Evolutionary conservation across 2,113 vertebrate species (phyloP), one percentile per base, ranked within the genome.

Genomic region (Zosterops borbonicus): DNA sequence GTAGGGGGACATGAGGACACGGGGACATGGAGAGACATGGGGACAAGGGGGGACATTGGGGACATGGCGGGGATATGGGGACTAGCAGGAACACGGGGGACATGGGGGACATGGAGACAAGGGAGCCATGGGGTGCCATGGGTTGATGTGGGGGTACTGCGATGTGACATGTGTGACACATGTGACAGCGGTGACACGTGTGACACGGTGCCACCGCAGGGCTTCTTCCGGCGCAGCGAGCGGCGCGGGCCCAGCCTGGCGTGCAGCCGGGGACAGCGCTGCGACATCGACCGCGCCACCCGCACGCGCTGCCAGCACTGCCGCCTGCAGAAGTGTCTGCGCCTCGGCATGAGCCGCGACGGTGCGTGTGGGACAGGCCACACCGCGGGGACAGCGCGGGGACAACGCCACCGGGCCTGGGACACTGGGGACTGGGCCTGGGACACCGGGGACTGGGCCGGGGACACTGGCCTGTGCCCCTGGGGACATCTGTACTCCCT

Each of bases 221-320:
- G 53, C 31, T 56, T 56, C 53, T 56, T 56, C 53, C 55, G 33
- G 55, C 55, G 55, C 55, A 58, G 31, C 55, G 31, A 58, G 55
- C 55, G 53, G 53, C 53, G 53, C 53, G 53, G 29, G 53, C 33
- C 68, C 19, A 70, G 68, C 68, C 49, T 70, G 49, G 68, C 68
- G 68, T 70, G 68, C 49, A 39, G 53, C 50, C 49, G 69, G 29
- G 69, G 69, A 23, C 69, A 73, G 50, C 21, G 69, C 69, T 71
- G 69, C 11, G 49, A 41, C 71, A 99, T 99, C 29, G 98, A 99
- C 97, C 97, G 99, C 80, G 99, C 98, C 95, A 99, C 99, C 96
- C 98, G 99, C 31, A 99, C 99, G 93, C 98, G 99, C 65, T 99
- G 99, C 97, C 99, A 99, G 81, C 98, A 99, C 96, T 99, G 99